Evolutionary conservation across 2,888 invertebrate genomes (phyloP), one percentile per base, ranked within the genome.

Genomic region (Noctua comes): DNA sequence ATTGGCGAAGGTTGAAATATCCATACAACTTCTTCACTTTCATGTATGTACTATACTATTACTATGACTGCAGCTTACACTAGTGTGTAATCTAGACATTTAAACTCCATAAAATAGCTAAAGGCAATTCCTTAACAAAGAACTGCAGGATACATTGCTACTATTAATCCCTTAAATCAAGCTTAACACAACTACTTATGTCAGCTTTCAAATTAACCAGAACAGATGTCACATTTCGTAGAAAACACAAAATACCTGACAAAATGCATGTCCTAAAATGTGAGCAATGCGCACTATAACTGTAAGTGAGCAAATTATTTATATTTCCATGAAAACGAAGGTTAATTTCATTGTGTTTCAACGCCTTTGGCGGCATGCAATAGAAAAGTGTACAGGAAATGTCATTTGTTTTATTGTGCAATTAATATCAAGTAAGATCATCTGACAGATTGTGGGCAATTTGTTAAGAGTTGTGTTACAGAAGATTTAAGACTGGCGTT

Each of bases 281-380:
- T 65, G 43, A 68, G 73, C 73, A 78, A 81, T 82, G 78, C 69
- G 70, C 70, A 59, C n/a, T 69, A 40, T 64, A 62, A 74, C 43
- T 75, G 24, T 85, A 79, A 85, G 81, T 85, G 75, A 64, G 76
- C 69, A 66, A 80, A 81, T 80, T 73, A 68, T 77, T 82, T 76
- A 76, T 62, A 80, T 83, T 87, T 85, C 88, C 77, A 79, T 80
- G 81, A 81, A 83, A 81, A 68, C 64, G 75, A 88, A 88, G 83
- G 88, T 87, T 82, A 83, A 88, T 87, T 82, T 83, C 46, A 85
- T 85, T 83, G 86, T 65, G 73, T 83, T 82, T 78, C 85, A 81
- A 85, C 76, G 83, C 78, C 79, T 79, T 77, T 82, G 72, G 27
- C 76, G 66, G 75, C 88, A 88, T 87, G 88, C 85, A 54, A 88